Base-by-base conservation (phyloP, 2,113 vertebrate species). In the Brienomyrus longianalis region DNA sequence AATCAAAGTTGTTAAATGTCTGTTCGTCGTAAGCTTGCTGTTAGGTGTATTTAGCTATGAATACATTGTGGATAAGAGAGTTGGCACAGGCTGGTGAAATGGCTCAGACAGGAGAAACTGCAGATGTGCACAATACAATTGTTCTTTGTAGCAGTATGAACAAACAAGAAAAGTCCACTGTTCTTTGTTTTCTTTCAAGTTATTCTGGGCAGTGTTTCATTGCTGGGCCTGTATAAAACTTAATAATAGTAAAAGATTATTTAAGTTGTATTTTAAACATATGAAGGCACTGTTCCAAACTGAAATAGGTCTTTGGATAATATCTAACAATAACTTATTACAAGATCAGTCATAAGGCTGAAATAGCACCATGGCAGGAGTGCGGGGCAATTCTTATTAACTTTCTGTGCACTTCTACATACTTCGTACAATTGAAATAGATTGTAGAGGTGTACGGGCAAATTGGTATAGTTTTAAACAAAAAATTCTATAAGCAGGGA, bases 81-180 rank as follows among this genome's bases (percentile, higher is more conserved):
- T 83, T 39, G 35, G 83, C 45, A 47, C 83, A 45, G 45, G 19
- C 39, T 47, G 19, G 80, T 48, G 6, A 84, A 84, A 48, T 48
- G 83, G 45, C 83, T 48, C 15, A 84, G 45, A 47, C 45, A 84
- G 43, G 19, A 84, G 43, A 84, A 21, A 48, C 31, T 48, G 83
- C 83, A 84, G 83, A 45, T 84, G 83, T 48, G n/a, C 89, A 47
- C 23, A n/a, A 86, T 70, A 77, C 48, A 87, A 87, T 54, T 50
- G 89, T 62, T 48, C 89, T 87, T 90, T 90, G 89, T 90, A 27
- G 15, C 23, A 11, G n/a, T 23, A n/a, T 27, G 47, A 77, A 87
- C 89, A 90, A 87, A 80, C 5, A 87, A 77, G 85, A 87, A 66
- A 47, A 23, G 45, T 66, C 66, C 39, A 77, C 85, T 87, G 62